phyloP scores from a whole-genome alignment of 2,797 vertebrate genomes.

The Rhabdomys pumilio region DNA sequence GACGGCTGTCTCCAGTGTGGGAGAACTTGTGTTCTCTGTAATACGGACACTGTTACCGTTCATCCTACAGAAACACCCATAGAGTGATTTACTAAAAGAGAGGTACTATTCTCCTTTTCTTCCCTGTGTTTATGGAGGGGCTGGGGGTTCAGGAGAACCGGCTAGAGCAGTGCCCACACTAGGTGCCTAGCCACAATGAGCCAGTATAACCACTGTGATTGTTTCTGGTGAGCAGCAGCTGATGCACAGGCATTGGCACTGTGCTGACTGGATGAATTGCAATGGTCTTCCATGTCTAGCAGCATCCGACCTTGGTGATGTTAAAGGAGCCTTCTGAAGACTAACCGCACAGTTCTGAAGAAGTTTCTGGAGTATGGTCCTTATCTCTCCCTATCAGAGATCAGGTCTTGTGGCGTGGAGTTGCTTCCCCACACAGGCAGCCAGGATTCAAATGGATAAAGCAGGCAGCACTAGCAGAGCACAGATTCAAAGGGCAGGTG shows the following conservation, averaged over 20 bases:
- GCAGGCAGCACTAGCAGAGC: slow-evolving; percentile 44
- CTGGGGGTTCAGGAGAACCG: neutral
- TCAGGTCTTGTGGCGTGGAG: slow-evolving; percentile 89
- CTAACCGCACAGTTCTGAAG: slow-evolving; percentile 94
- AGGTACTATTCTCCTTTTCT: neutral
- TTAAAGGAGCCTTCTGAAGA: slow-evolving; percentile 95
- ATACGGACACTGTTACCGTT: slow-evolving; percentile 92
- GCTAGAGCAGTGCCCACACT: neutral
- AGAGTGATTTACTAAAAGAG: neutral
- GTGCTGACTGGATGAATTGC: slow-evolving; percentile 91
- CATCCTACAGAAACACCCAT: slow-evolving; percentile 80
- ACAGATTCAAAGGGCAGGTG: no score
- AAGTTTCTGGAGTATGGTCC: slow-evolving; percentile 94
- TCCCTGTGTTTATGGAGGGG: neutral
- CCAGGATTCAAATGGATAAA: slow-evolving; percentile 75
- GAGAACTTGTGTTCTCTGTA: slow-evolving; percentile 93
- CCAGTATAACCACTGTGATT: slow-evolving; percentile 93
- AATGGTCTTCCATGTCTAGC: slow-evolving; percentile 94
- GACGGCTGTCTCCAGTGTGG: slow-evolving; percentile 93
- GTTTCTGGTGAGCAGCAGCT: slow-evolving; percentile 92
- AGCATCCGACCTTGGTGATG: slow-evolving; percentile 94
- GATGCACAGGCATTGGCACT: slow-evolving; percentile 94
- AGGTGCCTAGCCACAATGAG: slow-evolving; percentile 77
- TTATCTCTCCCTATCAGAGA: slow-evolving; percentile 94
- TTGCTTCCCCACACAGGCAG: slow-evolving; percentile 92